phyloP scores from a whole-genome alignment of 2,888 invertebrate species.

The Rhorus exstirpatorius region DNA sequence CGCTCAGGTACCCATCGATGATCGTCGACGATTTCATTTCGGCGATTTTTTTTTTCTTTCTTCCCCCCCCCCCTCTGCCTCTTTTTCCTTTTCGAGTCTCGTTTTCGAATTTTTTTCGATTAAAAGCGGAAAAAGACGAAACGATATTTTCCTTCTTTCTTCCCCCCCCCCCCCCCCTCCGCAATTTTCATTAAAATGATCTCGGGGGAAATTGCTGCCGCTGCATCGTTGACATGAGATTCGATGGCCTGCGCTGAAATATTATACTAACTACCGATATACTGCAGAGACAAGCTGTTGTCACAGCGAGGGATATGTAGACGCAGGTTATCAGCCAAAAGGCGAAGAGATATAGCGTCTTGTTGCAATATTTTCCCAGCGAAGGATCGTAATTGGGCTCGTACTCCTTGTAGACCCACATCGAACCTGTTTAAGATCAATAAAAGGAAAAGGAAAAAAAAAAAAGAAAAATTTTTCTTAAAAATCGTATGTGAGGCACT shows the following conservation, averaged over 20 bases:
- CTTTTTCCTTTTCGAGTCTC: not conserved
- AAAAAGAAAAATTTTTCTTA: too few species aligned
- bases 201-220: constrained; percentile 1
- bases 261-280: constrained; percentile 87
- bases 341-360: constrained; percentile 90
- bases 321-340: constrained; percentile 90
- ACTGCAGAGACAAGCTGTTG: constrained; percentile 87
- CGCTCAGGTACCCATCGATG: too few species aligned
- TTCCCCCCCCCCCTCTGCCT: not conserved
- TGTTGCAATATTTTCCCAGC: constrained; percentile 88
- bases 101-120: too few species aligned
- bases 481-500: too few species aligned
- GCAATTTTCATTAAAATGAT: too few species aligned
- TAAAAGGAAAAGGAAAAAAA: constrained; percentile 2
- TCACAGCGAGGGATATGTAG: constrained; percentile 88
- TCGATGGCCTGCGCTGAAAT: constrained; percentile 81
- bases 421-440: constrained; percentile 87
- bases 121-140: too few species aligned
- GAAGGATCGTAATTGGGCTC: constrained; percentile 88
- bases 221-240: constrained; percentile 76
- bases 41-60: too few species aligned
- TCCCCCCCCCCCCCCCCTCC: too few species aligned
- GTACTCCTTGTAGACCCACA: constrained; percentile 90
- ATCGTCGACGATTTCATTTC: too few species aligned
- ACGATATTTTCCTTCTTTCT: too few species aligned